Evolutionary conservation across 2,797 vertebrate genomes (phyloP), one percentile per base, ranked within the genome.

Genomic region (Muraenolepis orangiensis): DNA sequence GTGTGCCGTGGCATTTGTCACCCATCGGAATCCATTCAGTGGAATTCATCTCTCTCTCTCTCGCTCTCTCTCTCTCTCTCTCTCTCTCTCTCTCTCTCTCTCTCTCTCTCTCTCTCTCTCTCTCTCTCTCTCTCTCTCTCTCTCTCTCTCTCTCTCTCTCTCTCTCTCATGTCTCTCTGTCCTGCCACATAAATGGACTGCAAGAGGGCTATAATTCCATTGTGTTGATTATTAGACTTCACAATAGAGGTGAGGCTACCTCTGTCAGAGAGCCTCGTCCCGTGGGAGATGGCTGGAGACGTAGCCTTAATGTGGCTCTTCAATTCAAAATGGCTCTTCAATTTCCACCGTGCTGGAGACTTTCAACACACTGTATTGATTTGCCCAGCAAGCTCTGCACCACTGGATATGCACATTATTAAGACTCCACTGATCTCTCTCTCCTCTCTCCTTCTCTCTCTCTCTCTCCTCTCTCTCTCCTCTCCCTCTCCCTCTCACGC

Each of bases 251-350:
- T 80, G 69, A 68, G 74, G 74, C 79, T 82, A 80, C 32, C 69
- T 5, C 23, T 5, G 32, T 36, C 32, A 38, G 34, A 26, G 34
- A 23, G 20, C 40, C 34, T 8, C 7, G 51, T 14, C 23, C 13
- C 32, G 36, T 8, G 36, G 72, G 13, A 66, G 40, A 86, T 80
- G 79, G 78, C 85, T 84, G 86, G 57, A 40, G 11, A 61, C 85
- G 76, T 87, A 85, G 86, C 28, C 85, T 85, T 91, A 93, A 91
- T 91, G 90, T 89, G 85, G 82, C 90, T 61, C 57, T 26, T 61
- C 57, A 61, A 88, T 91, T 89, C 91, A 91, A 91, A 91, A n/a
- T 89, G 86, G 86, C 84, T 91, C 87, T 82, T 87, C 85, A 89
- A 80, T 93, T 89, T 91, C 87, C 85, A 86, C 57, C 57, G 16